Evolutionary conservation across 2,797 vertebrate species (phyloP).

Genomic region (Dryobates pubescens): DNA sequence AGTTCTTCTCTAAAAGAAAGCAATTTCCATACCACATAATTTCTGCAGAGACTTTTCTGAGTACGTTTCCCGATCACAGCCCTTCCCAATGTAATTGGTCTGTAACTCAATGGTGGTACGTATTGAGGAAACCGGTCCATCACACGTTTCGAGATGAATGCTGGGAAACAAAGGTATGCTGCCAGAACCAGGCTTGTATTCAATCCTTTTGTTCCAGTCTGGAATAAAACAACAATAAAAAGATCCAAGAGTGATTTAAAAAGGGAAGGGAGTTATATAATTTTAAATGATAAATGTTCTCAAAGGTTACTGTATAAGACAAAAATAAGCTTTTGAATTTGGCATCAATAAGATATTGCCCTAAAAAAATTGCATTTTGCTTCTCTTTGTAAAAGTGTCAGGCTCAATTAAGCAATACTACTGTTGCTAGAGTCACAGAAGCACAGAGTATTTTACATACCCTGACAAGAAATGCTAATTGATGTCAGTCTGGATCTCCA

Average conservation of each 20-base stretch:
- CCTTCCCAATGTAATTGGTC: conserved; percentile 92
- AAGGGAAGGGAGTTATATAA: neutral
- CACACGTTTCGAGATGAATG: conserved; percentile 93
- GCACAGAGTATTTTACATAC: neutral
- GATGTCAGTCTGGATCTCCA: neutral
- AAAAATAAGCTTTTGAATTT: neutral
- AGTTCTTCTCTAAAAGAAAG: neutral
- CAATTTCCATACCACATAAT: conserved; percentile 87
- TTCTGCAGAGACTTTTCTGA: conserved; percentile 94
- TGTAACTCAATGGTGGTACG: conserved; percentile 90
- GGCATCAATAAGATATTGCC: neutral
- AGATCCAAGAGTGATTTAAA: neutral
- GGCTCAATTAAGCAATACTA: neutral
- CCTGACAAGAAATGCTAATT: neutral
- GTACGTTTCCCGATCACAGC: conserved; percentile 94
- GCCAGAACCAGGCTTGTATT: conserved; percentile 93
- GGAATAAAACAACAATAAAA: neutral
- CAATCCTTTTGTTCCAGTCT: conserved; percentile 92
- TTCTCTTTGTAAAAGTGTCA: neutral
- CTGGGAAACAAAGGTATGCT: conserved; percentile 91
- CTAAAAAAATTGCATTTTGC: neutral
- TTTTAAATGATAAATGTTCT: neutral
- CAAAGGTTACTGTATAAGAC: neutral
- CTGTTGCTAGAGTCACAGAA: neutral
- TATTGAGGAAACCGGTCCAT: conserved; percentile 89